Evolutionary conservation across 2,113 vertebrate genomes (phyloP).

Genomic region (Ramphastos sulfuratus): DNA sequence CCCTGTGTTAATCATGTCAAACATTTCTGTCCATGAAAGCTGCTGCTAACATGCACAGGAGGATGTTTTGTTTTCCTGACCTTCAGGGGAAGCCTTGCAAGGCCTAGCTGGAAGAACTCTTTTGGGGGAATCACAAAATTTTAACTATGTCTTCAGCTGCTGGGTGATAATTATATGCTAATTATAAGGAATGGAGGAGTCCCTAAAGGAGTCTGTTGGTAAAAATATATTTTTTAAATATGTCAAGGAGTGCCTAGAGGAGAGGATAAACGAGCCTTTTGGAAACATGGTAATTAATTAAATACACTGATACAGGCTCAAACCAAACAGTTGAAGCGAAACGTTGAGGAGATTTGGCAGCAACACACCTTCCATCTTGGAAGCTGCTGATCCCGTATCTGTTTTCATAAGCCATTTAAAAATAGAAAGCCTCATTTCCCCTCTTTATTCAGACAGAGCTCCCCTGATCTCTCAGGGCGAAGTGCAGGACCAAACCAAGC

Average conservation of each 20-base stretch:
- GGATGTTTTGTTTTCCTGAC: background rate
- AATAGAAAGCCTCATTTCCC: slow-evolving; percentile 34
- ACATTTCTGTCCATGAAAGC: background rate
- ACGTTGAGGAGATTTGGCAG: slow-evolving; percentile 3
- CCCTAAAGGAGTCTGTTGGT: slow-evolving; percentile 20
- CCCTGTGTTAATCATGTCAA: background rate
- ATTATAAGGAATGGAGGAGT: slow-evolving; percentile 43
- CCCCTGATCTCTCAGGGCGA: background rate
- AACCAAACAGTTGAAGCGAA: slow-evolving; percentile 30
- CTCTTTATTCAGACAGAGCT: background rate
- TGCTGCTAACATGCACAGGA: background rate
- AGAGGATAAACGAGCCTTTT: background rate
- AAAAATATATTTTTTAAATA: slow-evolving; percentile 61
- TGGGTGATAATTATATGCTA: slow-evolving; percentile 58
- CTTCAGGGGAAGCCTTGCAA: background rate
- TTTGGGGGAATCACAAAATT: slow-evolving; percentile 19
- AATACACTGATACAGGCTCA: slow-evolving; percentile 6
- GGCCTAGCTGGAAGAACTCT: background rate
- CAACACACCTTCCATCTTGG: background rate
- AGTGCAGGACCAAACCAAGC: background rate
- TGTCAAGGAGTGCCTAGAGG: slow-evolving; percentile 53
- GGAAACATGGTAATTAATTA: slow-evolving; percentile 49
- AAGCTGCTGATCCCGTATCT: background rate
- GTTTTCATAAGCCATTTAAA: slow-evolving; percentile 34
- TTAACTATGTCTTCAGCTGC: slow-evolving; percentile 56